Conservation (phyloP, 2,113 vertebrate species). For the Sinocyclocheilus maitianheensis region DNA sequence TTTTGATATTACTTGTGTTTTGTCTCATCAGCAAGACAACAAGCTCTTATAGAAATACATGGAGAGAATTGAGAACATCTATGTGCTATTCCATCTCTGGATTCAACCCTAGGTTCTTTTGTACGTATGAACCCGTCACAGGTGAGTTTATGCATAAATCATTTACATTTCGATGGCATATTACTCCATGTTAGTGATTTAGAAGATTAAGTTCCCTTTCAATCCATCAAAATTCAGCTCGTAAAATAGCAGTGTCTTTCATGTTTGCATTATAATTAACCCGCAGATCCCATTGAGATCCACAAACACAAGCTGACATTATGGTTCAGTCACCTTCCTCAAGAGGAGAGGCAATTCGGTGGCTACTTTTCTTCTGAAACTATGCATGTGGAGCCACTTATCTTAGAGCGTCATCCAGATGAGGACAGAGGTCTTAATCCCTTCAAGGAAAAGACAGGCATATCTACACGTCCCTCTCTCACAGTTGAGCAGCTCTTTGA, state of each 20-base stretch:
- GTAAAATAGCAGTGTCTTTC: neutral
- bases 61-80: conserved; percentile 7
- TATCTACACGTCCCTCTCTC: conserved; percentile 64
- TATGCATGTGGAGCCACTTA: conserved; percentile 88
- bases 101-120: conserved; percentile 53
- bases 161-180: neutral
- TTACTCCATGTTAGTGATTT: neutral
- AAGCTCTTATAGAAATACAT: conserved; percentile 13
- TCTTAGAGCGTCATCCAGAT: conserved; percentile 82
- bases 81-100: conserved; percentile 24
- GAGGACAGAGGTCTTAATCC: conserved; percentile 73
- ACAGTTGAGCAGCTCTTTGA: conserved; percentile 84
- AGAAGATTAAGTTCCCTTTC: neutral
- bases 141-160: conserved; percentile 56
- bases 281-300: conserved; percentile 79
- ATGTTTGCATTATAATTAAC: neutral
- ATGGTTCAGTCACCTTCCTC: conserved; percentile 92
- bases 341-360: conserved; percentile 90
- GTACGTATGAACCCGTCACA: conserved; percentile 50
- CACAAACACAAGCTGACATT: conserved; percentile 81
- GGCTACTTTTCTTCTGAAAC: conserved; percentile 86
- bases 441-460: conserved; percentile 57
- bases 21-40: conserved; percentile 18
- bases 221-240: neutral
- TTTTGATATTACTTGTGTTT: neutral